A percentile compares a stretch with the other conserved stretches of the same genome.
Evolutionary conservation across 2,113 vertebrate species (phyloP).

Genomic region (Polyodon spathula): DNA sequence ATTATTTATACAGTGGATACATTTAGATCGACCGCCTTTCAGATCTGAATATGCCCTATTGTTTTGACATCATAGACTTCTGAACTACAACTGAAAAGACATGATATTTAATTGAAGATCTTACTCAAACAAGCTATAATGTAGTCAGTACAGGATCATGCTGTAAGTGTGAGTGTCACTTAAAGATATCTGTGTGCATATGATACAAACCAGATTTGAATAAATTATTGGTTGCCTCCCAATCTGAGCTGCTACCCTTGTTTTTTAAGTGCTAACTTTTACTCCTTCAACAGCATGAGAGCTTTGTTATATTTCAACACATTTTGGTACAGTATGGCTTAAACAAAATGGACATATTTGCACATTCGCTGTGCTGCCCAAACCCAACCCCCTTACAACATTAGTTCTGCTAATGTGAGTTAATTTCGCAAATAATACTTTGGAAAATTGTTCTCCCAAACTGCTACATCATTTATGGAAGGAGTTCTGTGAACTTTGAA

Average conservation of each 20-base stretch:
- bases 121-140: too few relatives aligned
- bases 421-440: conserved; percentile 96
- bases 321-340: conserved; percentile 55
- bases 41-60: too few relatives aligned
- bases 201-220: conserved; percentile 62
- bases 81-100: too few relatives aligned
- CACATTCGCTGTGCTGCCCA: conserved; percentile 72
- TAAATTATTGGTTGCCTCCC: conserved; percentile 62
- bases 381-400: conserved; percentile 68
- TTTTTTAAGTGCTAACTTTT: conserved; percentile 64
- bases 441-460: conserved; percentile 94
- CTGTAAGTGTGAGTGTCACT: conserved; percentile 66
- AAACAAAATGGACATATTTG: conserved; percentile 65
- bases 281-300: conserved; percentile 67
- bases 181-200: conserved; percentile 62
- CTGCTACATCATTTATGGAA: conserved; percentile 97
- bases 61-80: too few relatives aligned
- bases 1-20: too few relatives aligned
- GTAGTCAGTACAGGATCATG: conserved; percentile 5
- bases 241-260: conserved; percentile 54
- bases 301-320: conserved; percentile 71
- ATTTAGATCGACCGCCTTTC: too few relatives aligned
- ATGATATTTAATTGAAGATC: too few relatives aligned
- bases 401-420: conserved; percentile 86
- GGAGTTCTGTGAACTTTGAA: conserved; percentile 98